Evolutionary conservation across 2,113 vertebrate species (phyloP).

Genomic region (Ranitomeya imitator): DNA sequence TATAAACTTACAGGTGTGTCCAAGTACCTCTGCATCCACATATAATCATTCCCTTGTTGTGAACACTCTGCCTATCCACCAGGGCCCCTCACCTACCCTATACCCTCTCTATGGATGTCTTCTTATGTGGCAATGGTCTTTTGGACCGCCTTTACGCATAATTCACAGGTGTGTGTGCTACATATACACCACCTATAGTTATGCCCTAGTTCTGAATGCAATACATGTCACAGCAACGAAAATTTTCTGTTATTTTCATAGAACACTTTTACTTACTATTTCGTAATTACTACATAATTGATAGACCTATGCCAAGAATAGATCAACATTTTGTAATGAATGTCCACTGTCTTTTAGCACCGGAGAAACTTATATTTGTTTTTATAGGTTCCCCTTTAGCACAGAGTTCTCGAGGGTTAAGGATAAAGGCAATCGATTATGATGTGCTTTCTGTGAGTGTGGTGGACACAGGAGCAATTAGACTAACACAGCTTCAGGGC

Average conservation of each 20-base stretch:
- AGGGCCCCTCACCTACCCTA: too few relatives aligned
- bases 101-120: neutral
- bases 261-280: neutral
- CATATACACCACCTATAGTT: neutral
- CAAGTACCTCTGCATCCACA: too few relatives aligned
- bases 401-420: slow-evolving; percentile 15
- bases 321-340: neutral
- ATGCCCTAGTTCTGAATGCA: neutral
- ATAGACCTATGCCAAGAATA: neutral
- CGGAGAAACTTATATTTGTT: neutral
- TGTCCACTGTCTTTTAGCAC: neutral
- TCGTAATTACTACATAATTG: neutral
- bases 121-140: neutral
- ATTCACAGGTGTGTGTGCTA: neutral
- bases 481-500: slow-evolving; percentile 43
- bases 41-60: too few relatives aligned
- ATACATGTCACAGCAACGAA: neutral
- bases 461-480: slow-evolving; percentile 37
- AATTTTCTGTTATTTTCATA: neutral
- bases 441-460: neutral
- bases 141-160: neutral
- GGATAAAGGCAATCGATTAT: slow-evolving; percentile 30
- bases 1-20: too few relatives aligned
- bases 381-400: neutral
- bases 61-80: too few relatives aligned